Evolutionary conservation across 2,797 vertebrate genomes (phyloP).

Genomic region (Hypotaenidia okinawae): DNA sequence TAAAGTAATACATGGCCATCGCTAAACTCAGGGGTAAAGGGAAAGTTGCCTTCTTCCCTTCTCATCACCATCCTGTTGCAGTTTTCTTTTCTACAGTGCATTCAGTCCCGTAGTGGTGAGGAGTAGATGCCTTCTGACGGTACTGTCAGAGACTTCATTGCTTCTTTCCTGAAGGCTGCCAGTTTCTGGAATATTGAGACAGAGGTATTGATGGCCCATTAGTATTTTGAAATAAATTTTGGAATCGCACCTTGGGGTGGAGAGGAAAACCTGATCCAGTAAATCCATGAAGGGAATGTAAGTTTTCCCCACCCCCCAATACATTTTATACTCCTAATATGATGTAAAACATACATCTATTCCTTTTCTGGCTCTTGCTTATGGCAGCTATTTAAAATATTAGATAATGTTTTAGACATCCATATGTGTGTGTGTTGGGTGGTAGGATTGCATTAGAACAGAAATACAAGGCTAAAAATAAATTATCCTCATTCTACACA

Average conservation of each 20-base stretch:
- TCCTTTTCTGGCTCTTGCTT: slow-evolving; percentile 13
- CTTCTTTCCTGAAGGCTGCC: neutral
- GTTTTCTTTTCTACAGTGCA: neutral
- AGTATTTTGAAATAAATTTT: neutral
- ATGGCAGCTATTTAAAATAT: neutral
- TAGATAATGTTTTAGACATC: slow-evolving; percentile 22
- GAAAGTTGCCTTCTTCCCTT: neutral
- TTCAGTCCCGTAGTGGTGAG: neutral
- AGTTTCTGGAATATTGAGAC: neutral
- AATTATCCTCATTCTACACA: slow-evolving; percentile 5
- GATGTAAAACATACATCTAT: neutral
- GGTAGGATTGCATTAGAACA: slow-evolving; percentile 15
- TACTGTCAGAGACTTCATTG: neutral
- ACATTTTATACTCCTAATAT: neutral
- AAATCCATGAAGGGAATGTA: neutral
- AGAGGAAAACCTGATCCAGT: neutral
- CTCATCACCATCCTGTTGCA: neutral
- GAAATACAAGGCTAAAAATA: slow-evolving; percentile 36
- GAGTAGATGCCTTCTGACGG: neutral
- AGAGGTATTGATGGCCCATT: neutral
- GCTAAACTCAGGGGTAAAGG: neutral
- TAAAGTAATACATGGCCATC: neutral
- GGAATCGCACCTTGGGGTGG: neutral
- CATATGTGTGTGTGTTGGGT: neutral
- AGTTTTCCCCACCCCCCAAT: neutral